These are phyloP conservation scores for Apis florea DNA, from an alignment of 1,140 invertebrate species.

Conservation along the genomic window DNA sequence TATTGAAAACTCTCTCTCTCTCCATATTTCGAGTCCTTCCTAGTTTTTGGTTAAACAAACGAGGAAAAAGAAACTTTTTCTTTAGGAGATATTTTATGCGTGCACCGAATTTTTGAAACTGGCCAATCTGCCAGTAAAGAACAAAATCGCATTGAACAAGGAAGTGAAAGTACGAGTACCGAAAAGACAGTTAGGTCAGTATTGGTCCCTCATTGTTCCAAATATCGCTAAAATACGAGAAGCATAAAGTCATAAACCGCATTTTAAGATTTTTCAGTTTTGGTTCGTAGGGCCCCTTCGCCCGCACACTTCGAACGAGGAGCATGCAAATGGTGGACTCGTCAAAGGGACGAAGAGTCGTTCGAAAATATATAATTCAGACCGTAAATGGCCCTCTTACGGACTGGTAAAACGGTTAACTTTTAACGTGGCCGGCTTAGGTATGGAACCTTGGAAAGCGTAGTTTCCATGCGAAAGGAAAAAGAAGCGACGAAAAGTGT, in stretches of 20 bases:
- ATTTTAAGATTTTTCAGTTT: slow-evolving; percentile 63
- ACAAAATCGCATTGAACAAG: background rate
- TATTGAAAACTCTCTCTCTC: background rate
- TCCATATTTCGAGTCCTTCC: background rate
- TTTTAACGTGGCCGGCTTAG: slow-evolving; percentile 52
- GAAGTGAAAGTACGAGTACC: background rate
- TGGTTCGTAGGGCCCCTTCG: background rate
- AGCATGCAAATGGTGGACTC: slow-evolving; percentile 63
- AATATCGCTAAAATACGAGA: slow-evolving; percentile 66
- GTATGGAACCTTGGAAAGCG: slow-evolving; percentile 15
- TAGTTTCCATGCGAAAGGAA: slow-evolving; percentile 21
- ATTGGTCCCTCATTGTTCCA: slow-evolving; percentile 59
- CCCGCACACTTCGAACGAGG: background rate
- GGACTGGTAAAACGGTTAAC: slow-evolving; percentile 64
- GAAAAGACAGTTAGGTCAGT: slow-evolving; percentile 49
- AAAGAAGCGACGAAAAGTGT: slow-evolving; percentile 22
- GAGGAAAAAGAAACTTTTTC: background rate
- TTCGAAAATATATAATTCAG: slow-evolving; percentile 62
- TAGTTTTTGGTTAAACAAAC: background rate
- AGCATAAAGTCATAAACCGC: slow-evolving; percentile 66
- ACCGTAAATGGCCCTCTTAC: slow-evolving; percentile 46
- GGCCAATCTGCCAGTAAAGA: too few relatives aligned
- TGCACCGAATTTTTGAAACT: background rate
- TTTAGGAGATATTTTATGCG: slow-evolving; percentile 14
- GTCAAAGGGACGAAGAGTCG: slow-evolving; percentile 18